These are phyloP conservation scores for Dryobates pubescens DNA, from an alignment of 2,797 vertebrate species.

Conservation along the genomic window DNA sequence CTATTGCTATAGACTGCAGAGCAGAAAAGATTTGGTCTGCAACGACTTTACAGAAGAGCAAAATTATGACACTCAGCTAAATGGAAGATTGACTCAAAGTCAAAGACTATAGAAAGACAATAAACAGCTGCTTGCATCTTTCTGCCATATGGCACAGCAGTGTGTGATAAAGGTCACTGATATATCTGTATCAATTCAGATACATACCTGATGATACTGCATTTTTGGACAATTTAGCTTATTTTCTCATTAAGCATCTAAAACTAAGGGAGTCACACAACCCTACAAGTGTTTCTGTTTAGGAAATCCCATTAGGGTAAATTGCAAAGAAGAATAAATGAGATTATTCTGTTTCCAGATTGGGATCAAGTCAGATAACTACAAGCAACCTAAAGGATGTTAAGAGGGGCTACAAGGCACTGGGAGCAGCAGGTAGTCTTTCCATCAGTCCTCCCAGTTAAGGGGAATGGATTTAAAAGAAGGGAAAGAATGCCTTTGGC, in stretches of 20 bases:
- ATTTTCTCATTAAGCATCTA: neutral
- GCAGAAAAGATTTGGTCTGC: neutral
- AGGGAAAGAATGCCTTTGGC: no score
- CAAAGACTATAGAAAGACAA: neutral
- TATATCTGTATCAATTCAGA: neutral
- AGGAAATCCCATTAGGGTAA: neutral
- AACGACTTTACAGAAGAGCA: neutral
- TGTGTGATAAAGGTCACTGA: neutral
- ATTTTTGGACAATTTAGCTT: neutral
- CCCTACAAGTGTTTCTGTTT: neutral
- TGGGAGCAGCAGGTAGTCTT: no score
- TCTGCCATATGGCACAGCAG: neutral
- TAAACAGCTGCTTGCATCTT: neutral
- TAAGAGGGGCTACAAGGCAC: no score
- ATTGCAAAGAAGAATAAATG: neutral
- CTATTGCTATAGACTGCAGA: neutral
- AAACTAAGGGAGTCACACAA: neutral
- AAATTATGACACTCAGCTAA: neutral
- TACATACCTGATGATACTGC: neutral
- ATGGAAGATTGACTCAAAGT: neutral
- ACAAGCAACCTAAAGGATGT: no score
- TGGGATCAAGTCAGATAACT: constrained; percentile 16
- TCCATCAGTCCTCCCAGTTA: no score
- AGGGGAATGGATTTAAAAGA: no score
- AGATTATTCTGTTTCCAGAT: constrained; percentile 13